Evolutionary conservation across 2,113 vertebrate species (phyloP), one percentile per base, ranked within the genome.

Genomic region (Hippocampus abdominalis): DNA sequence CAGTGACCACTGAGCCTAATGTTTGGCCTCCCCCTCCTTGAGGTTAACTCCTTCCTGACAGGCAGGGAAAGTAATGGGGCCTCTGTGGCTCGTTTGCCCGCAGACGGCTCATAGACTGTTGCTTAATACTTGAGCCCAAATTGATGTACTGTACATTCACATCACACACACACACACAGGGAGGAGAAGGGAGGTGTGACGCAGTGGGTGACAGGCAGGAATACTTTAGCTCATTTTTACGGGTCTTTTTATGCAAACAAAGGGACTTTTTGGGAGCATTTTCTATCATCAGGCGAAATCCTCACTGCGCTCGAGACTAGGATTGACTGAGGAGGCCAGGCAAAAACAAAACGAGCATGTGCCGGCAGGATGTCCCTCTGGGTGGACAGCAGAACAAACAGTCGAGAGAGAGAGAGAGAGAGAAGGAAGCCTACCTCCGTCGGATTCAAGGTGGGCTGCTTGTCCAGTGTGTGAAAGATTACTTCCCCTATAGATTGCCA

Each of bases 1-100:
- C 93, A 89, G 92, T 96, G 96, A 96, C 94, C 92, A 94, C 89
- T 93, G 93, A 91, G 90, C 91, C 89, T 92, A 90, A 93, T 90
- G 86, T 88, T 85, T 77, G 90, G 84, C 91, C 94, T 91, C 92
- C 90, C 75, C 72, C 67, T 48, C 40, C 70, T 63, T 75, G 70
- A 74, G 91, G 85, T 91, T 93, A 91, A 93, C 87, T 82, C 85
- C 90, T 93, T 94, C 93, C 94, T 94, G 90, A 88, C 89, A 89
- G 80, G 85, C 57, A 73, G 84, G 66, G 83, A 89, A 88, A 89
- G 91, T 90, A 89, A 90, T 88, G 82, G 76, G 79, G 72, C 89
- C 88, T 86, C 74, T 74, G 84, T 86, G 88, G 82, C 88, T 91
- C 75, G 70, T 90, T 91, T 84, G 85, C 84, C 83, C 78, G 75